These are phyloP conservation scores for Cryptoleucopteryx plumbea DNA, from an alignment of 2,113 vertebrate species.

Conservation along the genomic window DNA sequence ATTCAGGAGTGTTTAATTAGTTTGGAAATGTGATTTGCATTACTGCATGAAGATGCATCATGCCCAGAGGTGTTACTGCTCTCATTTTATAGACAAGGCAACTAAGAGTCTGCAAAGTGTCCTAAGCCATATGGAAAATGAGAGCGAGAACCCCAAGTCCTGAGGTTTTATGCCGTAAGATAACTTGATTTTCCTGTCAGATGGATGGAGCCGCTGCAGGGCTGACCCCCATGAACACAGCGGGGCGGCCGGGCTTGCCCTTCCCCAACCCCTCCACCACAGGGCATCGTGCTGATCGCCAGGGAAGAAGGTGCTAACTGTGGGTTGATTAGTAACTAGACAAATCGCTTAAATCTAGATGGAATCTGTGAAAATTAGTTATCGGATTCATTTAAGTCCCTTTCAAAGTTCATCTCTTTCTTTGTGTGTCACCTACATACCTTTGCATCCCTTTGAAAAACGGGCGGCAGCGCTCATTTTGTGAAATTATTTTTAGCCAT, in stretches of 20 bases:
- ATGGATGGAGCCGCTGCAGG: background rate
- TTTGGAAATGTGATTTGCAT: background rate
- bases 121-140: background rate
- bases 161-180: background rate
- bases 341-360: background rate
- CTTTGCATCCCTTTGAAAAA: background rate
- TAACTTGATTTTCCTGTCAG: background rate
- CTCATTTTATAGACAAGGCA: background rate
- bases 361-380: background rate
- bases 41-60: background rate
- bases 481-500: background rate
- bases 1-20: background rate
- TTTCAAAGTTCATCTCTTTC: background rate
- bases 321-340: background rate
- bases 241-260: accelerated
- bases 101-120: accelerated
- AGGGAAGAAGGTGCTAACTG: background rate
- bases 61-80: background rate
- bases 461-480: background rate
- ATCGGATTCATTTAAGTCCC: background rate
- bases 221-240: background rate
- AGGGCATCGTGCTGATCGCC: accelerated
- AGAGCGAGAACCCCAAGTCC: background rate
- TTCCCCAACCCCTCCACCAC: accelerated
- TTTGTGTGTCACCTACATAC: background rate